Evolutionary conservation across 2,888 invertebrate genomes (phyloP).

Genomic region (Meganola albula): DNA sequence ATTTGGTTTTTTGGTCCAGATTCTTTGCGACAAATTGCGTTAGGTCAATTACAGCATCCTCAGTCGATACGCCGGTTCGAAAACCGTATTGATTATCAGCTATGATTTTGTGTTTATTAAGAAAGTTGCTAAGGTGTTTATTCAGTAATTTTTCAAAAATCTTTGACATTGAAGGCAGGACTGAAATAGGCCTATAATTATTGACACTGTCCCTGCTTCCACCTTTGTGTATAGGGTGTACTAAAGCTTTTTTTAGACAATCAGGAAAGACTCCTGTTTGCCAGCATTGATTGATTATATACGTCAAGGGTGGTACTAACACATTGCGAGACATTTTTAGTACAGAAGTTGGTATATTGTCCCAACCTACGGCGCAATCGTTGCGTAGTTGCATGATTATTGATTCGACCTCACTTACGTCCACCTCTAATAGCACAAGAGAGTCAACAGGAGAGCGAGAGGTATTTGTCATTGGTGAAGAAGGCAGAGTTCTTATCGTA

Average conservation of each 20-base stretch:
- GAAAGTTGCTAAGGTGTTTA: background rate
- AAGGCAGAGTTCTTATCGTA: too few species aligned
- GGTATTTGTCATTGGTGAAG: too few species aligned
- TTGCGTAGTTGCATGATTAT: background rate
- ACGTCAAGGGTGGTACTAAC: background rate
- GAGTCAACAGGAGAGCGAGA: background rate
- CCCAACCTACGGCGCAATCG: background rate
- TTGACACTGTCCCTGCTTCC: background rate
- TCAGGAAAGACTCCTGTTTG: background rate
- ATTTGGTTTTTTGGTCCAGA: background rate
- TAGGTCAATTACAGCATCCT: background rate
- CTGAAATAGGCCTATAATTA: slow-evolving; percentile 1
- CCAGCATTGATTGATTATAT: background rate
- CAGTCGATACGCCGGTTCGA: background rate
- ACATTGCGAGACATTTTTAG: background rate
- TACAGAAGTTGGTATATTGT: background rate
- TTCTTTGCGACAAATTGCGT: background rate
- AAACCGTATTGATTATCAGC: background rate
- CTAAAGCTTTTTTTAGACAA: background rate
- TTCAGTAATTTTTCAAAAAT: background rate
- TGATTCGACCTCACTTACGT: background rate
- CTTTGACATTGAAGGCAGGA: background rate
- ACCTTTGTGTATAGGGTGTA: background rate
- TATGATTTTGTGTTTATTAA: background rate
- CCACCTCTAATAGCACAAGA: background rate